phyloP scores from a whole-genome alignment of 2,113 vertebrate genomes.

The Gorilla gorilla region DNA sequence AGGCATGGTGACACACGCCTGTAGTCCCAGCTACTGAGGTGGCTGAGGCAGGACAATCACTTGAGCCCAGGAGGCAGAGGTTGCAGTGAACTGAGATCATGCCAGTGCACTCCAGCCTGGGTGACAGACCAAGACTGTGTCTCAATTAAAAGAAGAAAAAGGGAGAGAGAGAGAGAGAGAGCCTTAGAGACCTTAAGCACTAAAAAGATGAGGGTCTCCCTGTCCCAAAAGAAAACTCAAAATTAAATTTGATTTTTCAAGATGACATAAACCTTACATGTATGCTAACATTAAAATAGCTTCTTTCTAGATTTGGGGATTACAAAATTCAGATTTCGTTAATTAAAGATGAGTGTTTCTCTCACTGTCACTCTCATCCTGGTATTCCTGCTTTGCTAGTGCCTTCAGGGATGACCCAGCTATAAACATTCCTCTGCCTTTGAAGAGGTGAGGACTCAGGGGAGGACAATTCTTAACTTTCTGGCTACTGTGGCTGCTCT shows the following conservation, averaged over 20 bases:
- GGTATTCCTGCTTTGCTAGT: not conserved
- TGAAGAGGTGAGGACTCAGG: not conserved
- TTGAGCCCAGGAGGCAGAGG: too few species aligned
- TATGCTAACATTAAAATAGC: conserved; percentile 7
- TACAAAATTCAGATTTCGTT: conserved; percentile 7
- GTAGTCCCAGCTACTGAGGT: too few species aligned
- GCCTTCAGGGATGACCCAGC: not conserved
- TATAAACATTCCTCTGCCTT: not conserved
- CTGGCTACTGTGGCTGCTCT: not conserved
- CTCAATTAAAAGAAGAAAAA: too few species aligned
- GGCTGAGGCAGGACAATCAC: too few species aligned
- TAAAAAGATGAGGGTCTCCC: not conserved
- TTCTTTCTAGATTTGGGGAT: not conserved
- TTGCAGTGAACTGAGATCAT: too few species aligned
- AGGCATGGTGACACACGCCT: too few species aligned
- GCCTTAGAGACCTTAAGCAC: not conserved
- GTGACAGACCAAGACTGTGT: too few species aligned
- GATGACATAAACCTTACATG: not conserved
- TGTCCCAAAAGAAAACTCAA: not conserved
- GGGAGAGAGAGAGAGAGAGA: too few species aligned
- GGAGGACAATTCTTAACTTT: not conserved
- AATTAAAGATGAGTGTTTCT: conserved; percentile 12
- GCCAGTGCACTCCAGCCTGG: too few species aligned
- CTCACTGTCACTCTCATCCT: not conserved
- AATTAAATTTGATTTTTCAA: conserved; percentile 31